These are phyloP conservation scores for Molossus alvarezi DNA, from an alignment of 2,797 vertebrate species.

Conservation along the genomic window DNA sequence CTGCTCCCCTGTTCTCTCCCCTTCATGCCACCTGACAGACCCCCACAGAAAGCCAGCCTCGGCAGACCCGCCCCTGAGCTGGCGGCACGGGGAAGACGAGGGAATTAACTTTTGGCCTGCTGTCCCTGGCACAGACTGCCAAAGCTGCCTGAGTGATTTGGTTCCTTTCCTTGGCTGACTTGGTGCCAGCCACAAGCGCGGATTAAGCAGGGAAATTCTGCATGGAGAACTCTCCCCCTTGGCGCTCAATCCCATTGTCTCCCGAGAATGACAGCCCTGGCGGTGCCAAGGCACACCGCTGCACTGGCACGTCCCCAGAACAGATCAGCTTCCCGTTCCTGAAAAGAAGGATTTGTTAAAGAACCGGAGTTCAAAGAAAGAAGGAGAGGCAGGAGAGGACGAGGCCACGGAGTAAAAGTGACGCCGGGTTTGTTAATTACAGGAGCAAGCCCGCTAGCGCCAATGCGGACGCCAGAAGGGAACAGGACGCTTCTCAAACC, in stretches of 20 bases:
- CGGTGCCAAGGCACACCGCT: conserved; percentile 89
- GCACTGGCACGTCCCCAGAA: conserved; percentile 90
- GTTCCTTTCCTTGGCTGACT: conserved; percentile 96
- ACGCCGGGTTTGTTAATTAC: conserved; percentile 87
- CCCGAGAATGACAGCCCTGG: conserved; percentile 90
- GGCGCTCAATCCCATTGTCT: conserved; percentile 91
- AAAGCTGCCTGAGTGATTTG: conserved; percentile 97
- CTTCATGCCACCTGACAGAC: conserved; percentile 92
- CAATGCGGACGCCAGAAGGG: conserved; percentile 58
- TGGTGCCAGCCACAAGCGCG: conserved; percentile 95
- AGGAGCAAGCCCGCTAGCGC: conserved; percentile 81
- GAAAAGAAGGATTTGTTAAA: conserved; percentile 92
- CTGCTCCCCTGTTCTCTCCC: conserved; percentile 88
- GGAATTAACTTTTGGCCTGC: conserved; percentile 96
- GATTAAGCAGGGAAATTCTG: conserved; percentile 96
- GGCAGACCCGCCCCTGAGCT: conserved; percentile 88
- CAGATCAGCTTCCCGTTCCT: conserved; percentile 89
- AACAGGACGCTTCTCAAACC: background rate
- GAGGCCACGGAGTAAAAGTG: conserved; percentile 85
- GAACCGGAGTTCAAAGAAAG: conserved; percentile 87
- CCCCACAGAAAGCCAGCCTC: conserved; percentile 90
- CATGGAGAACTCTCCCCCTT: conserved; percentile 91
- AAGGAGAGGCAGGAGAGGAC: conserved; percentile 84
- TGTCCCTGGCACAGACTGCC: conserved; percentile 95
- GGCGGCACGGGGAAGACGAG: conserved; percentile 92